Evolutionary conservation across 37 sponge, comb jelly and placozoan species (phyloP), one percentile per base, ranked within the genome.

Genomic region (Sycon ciliatum): DNA sequence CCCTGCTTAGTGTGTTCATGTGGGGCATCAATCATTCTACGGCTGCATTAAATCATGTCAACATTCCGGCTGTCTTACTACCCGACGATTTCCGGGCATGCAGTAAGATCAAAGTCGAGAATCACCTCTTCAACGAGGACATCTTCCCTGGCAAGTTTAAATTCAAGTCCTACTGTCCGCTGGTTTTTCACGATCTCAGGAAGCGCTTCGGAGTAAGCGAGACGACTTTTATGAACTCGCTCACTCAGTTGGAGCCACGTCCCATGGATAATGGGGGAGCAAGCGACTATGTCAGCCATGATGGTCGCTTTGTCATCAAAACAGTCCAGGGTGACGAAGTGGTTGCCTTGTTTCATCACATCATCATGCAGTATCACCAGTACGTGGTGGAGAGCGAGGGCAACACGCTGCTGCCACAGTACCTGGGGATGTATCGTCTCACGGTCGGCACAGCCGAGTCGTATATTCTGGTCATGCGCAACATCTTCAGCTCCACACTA

Each of bases 21-120:
- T 97, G 99, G 99, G 99, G 99, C 13, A 76, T 97, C 11, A 92
- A 89, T 11, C 90, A 97, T 42, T 82, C 83, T n/a, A n/a, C n/a
- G n/a, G n/a, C n/a, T 79, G 83, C 83, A 39, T 55, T 88, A 13
- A 79, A 70, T 3, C 82, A 83, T 32, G 66, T 39, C 28, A 62
- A 73, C 4, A 86, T 88, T 39, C 85, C 92, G 1, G 75, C 81
- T 7, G 77, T 96, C 3, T 78, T 96, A 0, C 81, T 96, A 22
- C 79, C 82, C 9, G 90, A 86, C 16, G 98, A 96, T 77, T 96
- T 96, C 78, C 88, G 86, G 54, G 98, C 98, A 46, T 96, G 74
- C 71, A 85, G 87, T 62, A 96, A 96, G 73, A 72, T 84, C 39
- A 56, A 79, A 69, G 86, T 93, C 1, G 94, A 88, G 71, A 89